A percentile compares a stretch with the other conserved stretches of the same genome.
phyloP scores from a whole-genome alignment of 2,888 invertebrate genomes.

The Neoaliturus tenellus region DNA sequence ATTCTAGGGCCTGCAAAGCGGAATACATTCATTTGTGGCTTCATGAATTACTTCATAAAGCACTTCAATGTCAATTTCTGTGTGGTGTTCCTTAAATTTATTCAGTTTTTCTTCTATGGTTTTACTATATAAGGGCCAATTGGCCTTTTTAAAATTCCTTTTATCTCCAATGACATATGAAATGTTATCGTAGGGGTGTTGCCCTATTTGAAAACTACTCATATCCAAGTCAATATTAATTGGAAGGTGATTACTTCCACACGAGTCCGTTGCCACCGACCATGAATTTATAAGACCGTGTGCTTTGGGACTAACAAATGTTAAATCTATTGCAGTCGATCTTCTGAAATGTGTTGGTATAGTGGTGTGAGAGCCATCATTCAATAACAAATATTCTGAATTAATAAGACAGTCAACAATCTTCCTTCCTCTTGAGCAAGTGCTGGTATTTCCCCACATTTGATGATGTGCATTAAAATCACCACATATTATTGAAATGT shows the following conservation, averaged over 20 bases:
- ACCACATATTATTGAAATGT: not conserved
- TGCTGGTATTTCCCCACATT: not conserved
- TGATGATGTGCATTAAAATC: not conserved
- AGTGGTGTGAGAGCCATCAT: not conserved
- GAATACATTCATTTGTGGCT: not conserved
- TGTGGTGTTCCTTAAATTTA: not conserved
- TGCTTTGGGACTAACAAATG: not conserved
- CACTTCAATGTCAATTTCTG: not conserved
- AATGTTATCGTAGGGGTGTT: not conserved
- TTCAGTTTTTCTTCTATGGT: not conserved
- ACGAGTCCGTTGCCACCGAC: not conserved
- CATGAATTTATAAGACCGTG: not conserved
- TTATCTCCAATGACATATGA: not conserved
- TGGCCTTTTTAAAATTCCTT: not conserved
- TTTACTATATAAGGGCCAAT: not conserved
- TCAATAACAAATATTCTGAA: not conserved
- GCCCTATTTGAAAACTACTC: not conserved
- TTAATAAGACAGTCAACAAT: not conserved
- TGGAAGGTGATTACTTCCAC: not conserved
- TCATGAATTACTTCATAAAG: not conserved
- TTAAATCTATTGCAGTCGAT: not conserved
- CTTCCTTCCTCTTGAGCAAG: not conserved
- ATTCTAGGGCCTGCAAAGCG: not conserved
- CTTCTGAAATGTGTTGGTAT: not conserved
- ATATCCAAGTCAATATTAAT: not conserved